Evolutionary conservation across 2,888 invertebrate genomes (phyloP), one percentile per base, ranked within the genome.

Genomic region (Hirudinaria manillensis): DNA sequence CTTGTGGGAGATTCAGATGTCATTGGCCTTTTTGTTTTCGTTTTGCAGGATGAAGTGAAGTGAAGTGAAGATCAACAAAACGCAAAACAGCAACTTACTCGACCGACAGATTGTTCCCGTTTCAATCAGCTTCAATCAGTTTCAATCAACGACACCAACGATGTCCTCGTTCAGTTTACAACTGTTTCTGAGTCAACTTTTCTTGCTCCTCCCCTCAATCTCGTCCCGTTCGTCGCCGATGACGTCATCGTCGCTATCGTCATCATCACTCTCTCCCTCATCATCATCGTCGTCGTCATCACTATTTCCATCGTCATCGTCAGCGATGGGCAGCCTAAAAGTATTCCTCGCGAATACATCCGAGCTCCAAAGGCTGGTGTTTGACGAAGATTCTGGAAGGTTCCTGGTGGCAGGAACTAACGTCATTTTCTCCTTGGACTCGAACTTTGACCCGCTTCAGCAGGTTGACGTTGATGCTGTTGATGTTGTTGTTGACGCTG

Each of bases 271-370:
- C 6, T 34, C 36, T 29, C 21, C 68, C 27, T 34, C 68, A 36
- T 68, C 29, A 68, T 34, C 68, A 68, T 34, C 68, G 13, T 34
- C 68, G 34, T 68, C 19, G 34, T 1, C 68, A 68, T 68, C 68
- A 34, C 34, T 32, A 34, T 3, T 32, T 16, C 34, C 68, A 4
- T 3, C 68, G 34, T 13, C 68, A 32, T 34, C 36, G 1, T 32
- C 27, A 34, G 3, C 36, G 68, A 7, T n/a, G 36, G 32, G 34
- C 2, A 6, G 34, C 36, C n/a, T 34, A n/a, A 68, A 34, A 6
- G 32, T 34, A 10, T 34, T 68, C 24, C 3, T 10, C 10, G 24
- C 29, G 24, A 29, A 61, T 10, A 61, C 68, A 24, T n/a, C 29
- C 2, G 29, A 34, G 36, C 68, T 36, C 7, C 68, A 68, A 24